These are phyloP conservation scores for Pteropus rufus DNA, from an alignment of 2,797 vertebrate genomes.

Conservation along the genomic window DNA sequence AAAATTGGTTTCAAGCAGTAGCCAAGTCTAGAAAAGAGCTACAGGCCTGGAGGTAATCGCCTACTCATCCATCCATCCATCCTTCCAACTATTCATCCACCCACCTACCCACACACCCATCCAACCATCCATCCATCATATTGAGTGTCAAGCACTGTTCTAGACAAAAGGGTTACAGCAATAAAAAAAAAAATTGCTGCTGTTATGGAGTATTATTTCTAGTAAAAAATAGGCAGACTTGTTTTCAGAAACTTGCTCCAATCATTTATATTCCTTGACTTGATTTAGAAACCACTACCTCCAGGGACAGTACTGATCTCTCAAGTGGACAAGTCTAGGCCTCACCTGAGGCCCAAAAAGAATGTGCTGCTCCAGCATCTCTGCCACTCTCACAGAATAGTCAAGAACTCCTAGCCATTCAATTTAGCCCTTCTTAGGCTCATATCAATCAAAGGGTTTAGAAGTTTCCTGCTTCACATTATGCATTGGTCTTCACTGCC, in stretches of 20 bases:
- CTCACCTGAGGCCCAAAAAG: not conserved
- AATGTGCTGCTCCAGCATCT: not conserved
- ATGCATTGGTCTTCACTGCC: not conserved
- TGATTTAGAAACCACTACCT: not conserved
- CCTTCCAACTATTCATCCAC: not conserved
- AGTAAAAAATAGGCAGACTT: not conserved
- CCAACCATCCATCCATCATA: not conserved
- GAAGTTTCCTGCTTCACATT: not conserved
- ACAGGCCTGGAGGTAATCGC: not conserved
- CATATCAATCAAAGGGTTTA: not conserved
- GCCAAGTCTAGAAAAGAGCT: not conserved
- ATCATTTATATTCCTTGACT: not conserved
- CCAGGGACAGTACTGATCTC: not conserved
- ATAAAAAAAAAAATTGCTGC: not conserved
- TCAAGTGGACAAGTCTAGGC: not conserved
- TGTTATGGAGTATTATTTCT: not conserved
- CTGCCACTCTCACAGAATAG: not conserved
- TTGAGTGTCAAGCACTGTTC: not conserved
- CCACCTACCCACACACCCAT: not conserved
- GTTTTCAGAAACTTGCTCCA: not conserved
- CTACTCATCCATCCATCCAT: not conserved
- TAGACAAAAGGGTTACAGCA: not conserved
- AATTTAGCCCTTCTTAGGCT: not conserved
- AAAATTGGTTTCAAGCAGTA: slow-evolving; percentile 19
- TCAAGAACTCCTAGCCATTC: not conserved